Evolutionary conservation across 2,797 vertebrate species (phyloP).

Genomic region (Huso huso): DNA sequence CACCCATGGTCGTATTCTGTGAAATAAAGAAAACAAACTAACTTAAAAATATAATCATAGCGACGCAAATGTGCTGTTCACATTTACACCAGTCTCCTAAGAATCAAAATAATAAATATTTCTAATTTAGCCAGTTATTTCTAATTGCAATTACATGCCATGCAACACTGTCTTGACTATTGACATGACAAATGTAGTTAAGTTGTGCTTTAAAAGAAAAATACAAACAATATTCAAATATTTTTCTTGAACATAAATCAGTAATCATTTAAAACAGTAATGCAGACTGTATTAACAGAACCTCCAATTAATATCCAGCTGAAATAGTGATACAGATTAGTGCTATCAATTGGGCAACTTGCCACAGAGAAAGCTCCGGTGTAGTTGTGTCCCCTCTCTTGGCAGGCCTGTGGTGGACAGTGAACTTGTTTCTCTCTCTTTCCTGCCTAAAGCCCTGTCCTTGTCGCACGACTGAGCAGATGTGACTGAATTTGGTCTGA

Average conservation of each 20-base stretch:
- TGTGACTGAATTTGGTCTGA: conserved; percentile 91
- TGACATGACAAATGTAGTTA: neutral
- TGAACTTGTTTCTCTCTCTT: conserved; percentile 77
- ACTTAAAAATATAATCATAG: conserved; percentile 11
- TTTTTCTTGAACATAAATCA: no score
- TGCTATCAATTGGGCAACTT: conserved; percentile 74
- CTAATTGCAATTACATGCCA: no score
- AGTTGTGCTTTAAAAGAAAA: neutral
- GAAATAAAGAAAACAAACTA: conserved; percentile 42
- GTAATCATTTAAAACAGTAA: conserved; percentile 11
- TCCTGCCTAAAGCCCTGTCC: conserved; percentile 83
- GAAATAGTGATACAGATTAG: conserved; percentile 36
- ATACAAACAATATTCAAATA: no score
- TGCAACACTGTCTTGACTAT: no score
- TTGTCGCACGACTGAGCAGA: conserved; percentile 93
- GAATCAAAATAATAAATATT: no score
- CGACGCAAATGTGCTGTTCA: neutral
- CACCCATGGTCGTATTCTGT: conserved; percentile 67
- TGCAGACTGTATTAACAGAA: conserved; percentile 11
- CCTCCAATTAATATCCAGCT: conserved; percentile 16
- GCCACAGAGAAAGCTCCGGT: conserved; percentile 71
- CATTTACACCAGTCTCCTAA: no score
- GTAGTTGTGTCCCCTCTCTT: conserved; percentile 72
- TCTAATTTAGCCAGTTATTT: no score
- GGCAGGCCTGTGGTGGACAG: conserved; percentile 70